phyloP scores from a whole-genome alignment of 2,888 invertebrate species.

The Drosophila paracracens region DNA sequence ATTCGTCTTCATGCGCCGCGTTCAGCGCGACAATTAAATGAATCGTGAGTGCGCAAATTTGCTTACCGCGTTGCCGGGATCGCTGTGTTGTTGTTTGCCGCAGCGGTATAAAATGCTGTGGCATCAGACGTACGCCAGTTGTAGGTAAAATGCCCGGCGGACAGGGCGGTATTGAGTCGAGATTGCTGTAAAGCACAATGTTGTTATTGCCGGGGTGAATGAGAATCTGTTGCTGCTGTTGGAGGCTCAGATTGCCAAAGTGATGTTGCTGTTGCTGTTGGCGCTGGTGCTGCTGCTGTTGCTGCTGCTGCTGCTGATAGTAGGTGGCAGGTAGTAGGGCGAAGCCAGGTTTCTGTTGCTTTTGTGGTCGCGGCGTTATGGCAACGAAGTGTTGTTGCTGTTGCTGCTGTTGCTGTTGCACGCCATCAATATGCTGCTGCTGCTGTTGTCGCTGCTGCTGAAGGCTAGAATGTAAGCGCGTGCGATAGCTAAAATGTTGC shows the following conservation, averaged over 20 bases:
- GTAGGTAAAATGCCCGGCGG: slow-evolving; percentile 78
- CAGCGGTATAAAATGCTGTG: slow-evolving; percentile 82
- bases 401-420: slow-evolving; percentile 51
- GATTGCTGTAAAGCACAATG: slow-evolving; percentile 83
- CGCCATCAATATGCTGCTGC: slow-evolving; percentile 47
- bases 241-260: slow-evolving; percentile 60
- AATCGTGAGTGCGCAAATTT: slow-evolving; percentile 45
- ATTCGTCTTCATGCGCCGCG: slow-evolving; percentile 1
- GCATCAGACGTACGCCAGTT: slow-evolving; percentile 71
- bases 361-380: slow-evolving; percentile 54
- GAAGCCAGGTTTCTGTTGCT: slow-evolving; percentile 57
- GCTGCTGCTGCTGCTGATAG: slow-evolving; percentile 61
- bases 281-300: slow-evolving; percentile 58
- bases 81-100: slow-evolving; percentile 73
- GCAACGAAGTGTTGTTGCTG: slow-evolving; percentile 52
- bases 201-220: slow-evolving; percentile 83
- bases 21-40: slow-evolving; percentile 58
- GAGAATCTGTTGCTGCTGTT: slow-evolving; percentile 78
- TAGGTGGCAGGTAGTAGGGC: slow-evolving; percentile 57
- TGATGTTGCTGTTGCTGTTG: slow-evolving; percentile 58
- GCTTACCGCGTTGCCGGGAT: slow-evolving; percentile 83
- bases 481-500: slow-evolving; percentile 62
- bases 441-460: slow-evolving; percentile 59
- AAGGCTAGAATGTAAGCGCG: slow-evolving; percentile 59
- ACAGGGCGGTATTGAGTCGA: slow-evolving; percentile 82